Base-by-base conservation (phyloP, 2,888 invertebrate species). In the Masnerella sp. region DNA sequence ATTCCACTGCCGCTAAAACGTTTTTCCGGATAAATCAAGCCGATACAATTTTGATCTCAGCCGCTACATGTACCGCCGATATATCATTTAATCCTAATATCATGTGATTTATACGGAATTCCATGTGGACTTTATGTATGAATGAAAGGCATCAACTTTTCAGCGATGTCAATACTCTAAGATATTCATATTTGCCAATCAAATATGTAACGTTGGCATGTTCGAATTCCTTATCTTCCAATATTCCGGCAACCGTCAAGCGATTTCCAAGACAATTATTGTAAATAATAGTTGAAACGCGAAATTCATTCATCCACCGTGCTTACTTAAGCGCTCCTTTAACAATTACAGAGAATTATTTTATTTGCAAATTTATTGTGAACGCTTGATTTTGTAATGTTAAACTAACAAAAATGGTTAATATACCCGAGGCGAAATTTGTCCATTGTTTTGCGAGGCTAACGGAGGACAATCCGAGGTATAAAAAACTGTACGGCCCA, bases 71-170 rank as follows among this genome's bases (percentile, higher is more conserved):
- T 32, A 12, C 11, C 43, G 8, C 5, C 49, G 9, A 42, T 42
- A 15, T 28, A 54, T 64, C 42, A 64, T 52, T 52, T 43, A 64
- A 15, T 34, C 14, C 5, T 12, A 28, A 52, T 54, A 34, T 51
- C 15, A 9, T 22, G 9, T 49, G 64, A 64, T 65, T 65, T 65
- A 65, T 36, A 38, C 14, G 36, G 3, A 43, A 52, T 45, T 36
- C 12, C 34, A 22, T 18, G 49, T 40, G 36, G 11, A 3, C 32
- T 43, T 62, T 42, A 62, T 32, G 17, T 42, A 62, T 62, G 51
- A 62, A 42, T 51, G 34, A 51, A 47, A 17, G 18, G 51, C 9
- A 40, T 49, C 32, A 49, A 49, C 32, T 32, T 51, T 61, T 38
- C 49, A 49, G n/a, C 18, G 17, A 38, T 47, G 28, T 47, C 45